Evolutionary conservation across 2,888 invertebrate genomes (phyloP).

Genomic region (Pristionchus japonicus): DNA sequence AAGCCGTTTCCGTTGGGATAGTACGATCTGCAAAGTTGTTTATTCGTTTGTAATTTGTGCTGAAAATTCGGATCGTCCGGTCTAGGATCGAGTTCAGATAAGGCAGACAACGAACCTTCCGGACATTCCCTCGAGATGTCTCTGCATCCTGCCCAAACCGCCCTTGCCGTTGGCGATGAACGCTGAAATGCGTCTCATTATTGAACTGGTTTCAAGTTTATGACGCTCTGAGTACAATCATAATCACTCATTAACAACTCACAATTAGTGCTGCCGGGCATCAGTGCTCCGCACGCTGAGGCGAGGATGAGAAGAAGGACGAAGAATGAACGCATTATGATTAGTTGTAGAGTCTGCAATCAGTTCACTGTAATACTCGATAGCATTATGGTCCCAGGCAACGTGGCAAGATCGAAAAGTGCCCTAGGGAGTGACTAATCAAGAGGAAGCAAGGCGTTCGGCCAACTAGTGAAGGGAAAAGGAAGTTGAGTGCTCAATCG

Average conservation of each 20-base stretch:
- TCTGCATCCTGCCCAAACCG: not conserved
- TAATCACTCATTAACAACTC: not conserved
- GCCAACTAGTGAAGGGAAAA: not conserved
- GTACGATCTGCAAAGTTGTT: not conserved
- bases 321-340: not conserved
- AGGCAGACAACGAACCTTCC: not conserved
- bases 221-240: too few relatives aligned
- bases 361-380: not conserved
- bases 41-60: not conserved
- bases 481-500: not conserved
- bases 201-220: too few relatives aligned
- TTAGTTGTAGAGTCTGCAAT: not conserved
- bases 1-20: not conserved
- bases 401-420: not conserved
- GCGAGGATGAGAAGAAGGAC: not conserved
- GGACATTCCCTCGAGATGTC: not conserved
- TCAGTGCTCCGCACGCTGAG: not conserved
- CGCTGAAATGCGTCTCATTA: not conserved
- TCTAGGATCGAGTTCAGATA: not conserved
- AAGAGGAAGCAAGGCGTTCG: not conserved
- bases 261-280: not conserved
- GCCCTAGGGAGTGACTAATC: not conserved
- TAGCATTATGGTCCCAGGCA: not conserved
- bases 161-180: constrained; percentile 14
- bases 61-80: too few relatives aligned